Base-by-base conservation (phyloP, 2,888 invertebrate genomes). In the Brenthis ino region DNA sequence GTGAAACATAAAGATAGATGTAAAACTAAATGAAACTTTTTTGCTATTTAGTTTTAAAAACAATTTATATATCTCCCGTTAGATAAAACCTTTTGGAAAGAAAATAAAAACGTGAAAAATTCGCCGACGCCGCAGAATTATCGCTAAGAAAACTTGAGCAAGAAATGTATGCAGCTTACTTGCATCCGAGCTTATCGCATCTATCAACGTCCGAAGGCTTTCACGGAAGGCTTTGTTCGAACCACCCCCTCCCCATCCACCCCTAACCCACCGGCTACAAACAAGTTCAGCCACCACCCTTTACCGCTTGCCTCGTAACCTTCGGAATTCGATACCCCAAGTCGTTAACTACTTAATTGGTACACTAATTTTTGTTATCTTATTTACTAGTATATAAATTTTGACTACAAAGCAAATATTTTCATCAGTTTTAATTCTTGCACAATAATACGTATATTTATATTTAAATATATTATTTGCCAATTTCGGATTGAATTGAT, bases 101-200 rank as follows among this genome's bases (percentile, higher is more conserved):
- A 51, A 72, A 65, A 66, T 70, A 60, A 69, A 70, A 67, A 61
- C 53, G 57, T 71, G 70, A 73, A 71, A 77, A 76, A 74, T 77
- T 72, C 68, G 70, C 67, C 70, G 63, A 72, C 72, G 72, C 75
- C 70, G 71, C 65, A 79, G 81, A 82, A 86, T 85, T 83, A 85
- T 80, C 79, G 72, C 75, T 75, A 74, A 80, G 80, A 87, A 87
- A 86, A 86, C 82, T 86, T 83, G 81, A 82, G 85, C 86, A 88
- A 89, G 91, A 91, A 90, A 89, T 89, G 90, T 87, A 91, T 91
- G 91, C 91, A 90, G 89, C 88, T 91, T 87, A 86, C 91, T 91
- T 91, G 91, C 91, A 91, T 91, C 91, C 87, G 80, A 91, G 92
- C 91, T 91, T 91, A 91, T 91, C 91, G 90, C 91, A 91, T 91